A percentile compares a stretch with the other conserved stretches of the same genome.
Conservation (phyloP, 1,140 invertebrate species). For the Akabosia matsudoensis region DNA sequence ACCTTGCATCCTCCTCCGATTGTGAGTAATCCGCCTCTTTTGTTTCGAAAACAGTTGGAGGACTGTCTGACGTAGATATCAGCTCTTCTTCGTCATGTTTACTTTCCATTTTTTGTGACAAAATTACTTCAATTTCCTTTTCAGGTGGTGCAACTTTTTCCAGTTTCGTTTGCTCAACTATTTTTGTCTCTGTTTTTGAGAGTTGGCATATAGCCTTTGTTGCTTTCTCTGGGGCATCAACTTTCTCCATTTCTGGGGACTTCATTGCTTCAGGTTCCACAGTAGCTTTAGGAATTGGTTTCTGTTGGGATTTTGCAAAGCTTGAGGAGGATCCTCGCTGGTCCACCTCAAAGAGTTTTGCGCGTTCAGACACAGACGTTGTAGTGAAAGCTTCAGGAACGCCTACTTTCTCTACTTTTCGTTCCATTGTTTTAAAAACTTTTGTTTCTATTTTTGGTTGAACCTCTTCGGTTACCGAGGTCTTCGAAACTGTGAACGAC, state of each 20-base stretch:
- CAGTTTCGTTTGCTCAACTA: too few relatives aligned
- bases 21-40: constrained; percentile 16
- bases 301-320: too few relatives aligned
- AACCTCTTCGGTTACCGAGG: constrained; percentile 2
- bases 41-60: constrained; percentile 21
- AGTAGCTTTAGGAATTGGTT: not conserved
- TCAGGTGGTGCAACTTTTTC: constrained; percentile 65
- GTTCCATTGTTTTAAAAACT: not conserved
- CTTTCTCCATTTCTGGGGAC: not conserved
- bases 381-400: not conserved
- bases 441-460: constrained; percentile 1
- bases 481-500: constrained; percentile 9
- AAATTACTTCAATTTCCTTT: constrained; percentile 58
- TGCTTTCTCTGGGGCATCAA: not conserved
- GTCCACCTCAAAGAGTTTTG: too few relatives aligned
- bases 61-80: constrained; percentile 27
- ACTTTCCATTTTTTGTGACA: not conserved
- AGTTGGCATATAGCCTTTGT: too few relatives aligned
- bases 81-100: constrained; percentile 29
- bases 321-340: not conserved
- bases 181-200: constrained; percentile 56
- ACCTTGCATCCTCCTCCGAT: not conserved
- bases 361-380: not conserved
- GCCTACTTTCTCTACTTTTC: not conserved
- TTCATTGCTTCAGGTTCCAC: not conserved